Evolutionary conservation across 1,140 invertebrate genomes (phyloP), one percentile per base, ranked within the genome.

Genomic region (Holcopasites calliopsidis): DNA sequence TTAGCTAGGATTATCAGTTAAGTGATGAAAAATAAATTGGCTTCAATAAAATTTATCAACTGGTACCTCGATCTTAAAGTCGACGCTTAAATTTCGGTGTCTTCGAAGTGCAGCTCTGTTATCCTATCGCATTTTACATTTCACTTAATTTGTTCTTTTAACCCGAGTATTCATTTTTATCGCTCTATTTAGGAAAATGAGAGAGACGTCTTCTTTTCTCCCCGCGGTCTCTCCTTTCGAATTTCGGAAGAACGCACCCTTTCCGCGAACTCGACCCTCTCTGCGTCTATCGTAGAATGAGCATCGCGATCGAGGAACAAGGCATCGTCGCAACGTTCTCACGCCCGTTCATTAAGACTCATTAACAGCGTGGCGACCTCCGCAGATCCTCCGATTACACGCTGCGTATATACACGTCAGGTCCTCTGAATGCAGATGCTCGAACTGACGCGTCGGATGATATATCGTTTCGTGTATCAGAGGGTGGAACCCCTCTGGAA

Each of bases 311-410:
- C n/a, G n/a, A n/a, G n/a, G n/a, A n/a, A n/a, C n/a, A 69, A 54
- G 75, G 44, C 49, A 28, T 33, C 66, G 60, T 69, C 62, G 68
- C 35, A 47, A 26, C 62, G 71, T 52, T 83, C 82, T 82, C 80
- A 82, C 82, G 80, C 76, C 69, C 71, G 79, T 78, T 83, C 76
- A 82, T 83, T 82, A 79, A 79, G 71, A 69, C 71, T 83, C 76
- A 72, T 83, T 83, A 83, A 49, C 54, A 49, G 55, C 74, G 52
- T 33, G 70, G 66, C 73, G 79, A 81, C 79, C 80, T 82, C 75
- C 26, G 62, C 58, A 61, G 75, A 77, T 65, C 75, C 64, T 61
- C 23, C 58, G 50, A 72, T 58, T 70, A 74, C 47, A 38, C 60
- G 60, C 31, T 11, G 58, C 62, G n/a, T 23, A 31, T 33, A 13